phyloP scores from a whole-genome alignment of 1,140 invertebrate genomes.

The Drosophila pseudoobscura region DNA sequence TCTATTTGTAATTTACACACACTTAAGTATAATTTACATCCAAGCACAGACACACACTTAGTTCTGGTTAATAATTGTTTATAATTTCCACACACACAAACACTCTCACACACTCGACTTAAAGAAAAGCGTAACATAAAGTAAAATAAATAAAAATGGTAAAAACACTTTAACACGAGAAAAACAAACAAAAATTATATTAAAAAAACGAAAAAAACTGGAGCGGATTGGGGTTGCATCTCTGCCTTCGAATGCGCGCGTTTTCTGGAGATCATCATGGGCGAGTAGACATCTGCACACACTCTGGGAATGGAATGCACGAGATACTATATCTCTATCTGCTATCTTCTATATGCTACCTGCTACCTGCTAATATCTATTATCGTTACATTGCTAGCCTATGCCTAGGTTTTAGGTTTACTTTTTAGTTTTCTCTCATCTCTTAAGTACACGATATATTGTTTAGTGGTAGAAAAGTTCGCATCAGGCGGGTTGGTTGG shows the following conservation, averaged over 20 bases:
- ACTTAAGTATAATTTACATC: slow-evolving; percentile 62
- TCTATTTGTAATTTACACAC: slow-evolving; percentile 74
- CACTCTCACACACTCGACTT: slow-evolving; percentile 36
- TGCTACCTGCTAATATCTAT: slow-evolving; percentile 48
- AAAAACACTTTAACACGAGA: slow-evolving; percentile 68
- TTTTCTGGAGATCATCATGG: slow-evolving; percentile 56
- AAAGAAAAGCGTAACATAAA: slow-evolving; percentile 48
- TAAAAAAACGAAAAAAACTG: slow-evolving; percentile 13
- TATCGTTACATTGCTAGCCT: slow-evolving; percentile 20
- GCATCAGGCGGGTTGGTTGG: slow-evolving; percentile 45
- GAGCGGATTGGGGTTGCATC: slow-evolving; percentile 35
- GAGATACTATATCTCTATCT: slow-evolving; percentile 9
- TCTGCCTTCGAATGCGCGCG: slow-evolving; percentile 14
- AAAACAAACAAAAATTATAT: slow-evolving; percentile 18
- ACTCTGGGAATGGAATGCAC: slow-evolving; percentile 45
- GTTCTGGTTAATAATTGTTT: slow-evolving; percentile 73
- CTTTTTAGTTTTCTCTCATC: slow-evolving; percentile 13
- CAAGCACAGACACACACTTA: slow-evolving; percentile 32
- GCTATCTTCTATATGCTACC: slow-evolving; percentile 10
- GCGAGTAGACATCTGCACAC: slow-evolving; percentile 12
- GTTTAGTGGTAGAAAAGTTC: slow-evolving; percentile 26
- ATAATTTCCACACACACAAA: slow-evolving; percentile 46
- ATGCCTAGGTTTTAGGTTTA: slow-evolving; percentile 28
- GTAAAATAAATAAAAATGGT: slow-evolving; percentile 77
- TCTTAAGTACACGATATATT: slow-evolving; percentile 43